Conservation (phyloP, 2,797 vertebrate genomes). For the Glossophaga mutica region DNA sequence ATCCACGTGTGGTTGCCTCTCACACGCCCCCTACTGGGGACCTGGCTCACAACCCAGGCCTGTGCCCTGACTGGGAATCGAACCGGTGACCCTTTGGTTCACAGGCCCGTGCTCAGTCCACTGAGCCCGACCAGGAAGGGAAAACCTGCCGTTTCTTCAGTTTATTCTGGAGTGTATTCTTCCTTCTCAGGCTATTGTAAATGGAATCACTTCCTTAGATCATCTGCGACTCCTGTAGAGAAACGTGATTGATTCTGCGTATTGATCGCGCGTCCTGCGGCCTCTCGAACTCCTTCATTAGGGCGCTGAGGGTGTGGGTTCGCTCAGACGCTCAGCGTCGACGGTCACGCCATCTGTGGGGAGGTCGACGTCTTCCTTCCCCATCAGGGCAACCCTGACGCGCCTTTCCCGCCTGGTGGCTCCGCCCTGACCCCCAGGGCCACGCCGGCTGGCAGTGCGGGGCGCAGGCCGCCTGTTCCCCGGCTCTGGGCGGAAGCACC, state of each 20-base stretch:
- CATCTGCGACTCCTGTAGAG: fast-evolving
- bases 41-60: no score
- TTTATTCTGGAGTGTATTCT: no score
- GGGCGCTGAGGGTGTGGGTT: fast-evolving
- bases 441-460: fast-evolving
- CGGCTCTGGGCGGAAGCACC: fast-evolving
- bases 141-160: no score
- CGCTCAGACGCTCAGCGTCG: fast-evolving
- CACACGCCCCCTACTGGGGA: no score
- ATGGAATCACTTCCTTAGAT: background rate
- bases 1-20: no score
- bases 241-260: fast-evolving
- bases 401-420: fast-evolving
- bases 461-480: fast-evolving
- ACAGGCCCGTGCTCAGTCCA: no score
- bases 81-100: no score
- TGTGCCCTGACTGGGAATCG: no score
- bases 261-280: fast-evolving
- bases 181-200: background rate
- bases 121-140: no score
- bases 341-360: fast-evolving
- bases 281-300: fast-evolving
- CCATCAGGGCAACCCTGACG: fast-evolving
- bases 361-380: no score
- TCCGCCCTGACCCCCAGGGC: fast-evolving